Base-by-base conservation (phyloP, 2,888 invertebrate species). In the Synanthedon formicaeformis region DNA sequence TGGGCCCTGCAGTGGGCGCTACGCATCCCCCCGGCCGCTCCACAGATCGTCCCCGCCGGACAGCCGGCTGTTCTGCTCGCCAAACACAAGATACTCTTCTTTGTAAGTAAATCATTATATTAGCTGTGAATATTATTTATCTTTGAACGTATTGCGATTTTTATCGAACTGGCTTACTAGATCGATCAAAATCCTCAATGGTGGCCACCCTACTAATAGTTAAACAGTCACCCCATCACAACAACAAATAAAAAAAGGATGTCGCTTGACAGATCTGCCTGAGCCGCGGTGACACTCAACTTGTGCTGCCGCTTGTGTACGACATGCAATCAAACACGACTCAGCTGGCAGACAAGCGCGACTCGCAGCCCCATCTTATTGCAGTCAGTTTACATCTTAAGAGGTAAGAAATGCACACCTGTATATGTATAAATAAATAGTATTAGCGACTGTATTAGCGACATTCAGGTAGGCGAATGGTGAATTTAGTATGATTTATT, bases 1-100 rank as follows among this genome's bases (percentile, higher is more conserved):
- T 98, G 98, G 98, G 90, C 92, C 50, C 93, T 97, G 54, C 96
- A 96, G 78, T 94, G 96, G 92, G 96, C 97, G 80, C 90, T 98
- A 72, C 91, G 97, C 54, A 94, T 97, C 64, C 97, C 98, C 55
- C 97, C 97, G 59, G 93, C 95, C 45, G 93, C 94, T 40, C 92
- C 93, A 13, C 95, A 93, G 52, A 94, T 97, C 64, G 94, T 96
- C 61, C 96, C 97, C n/a, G 93, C 93, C 53, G 97, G 97, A 8
- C 94, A 94, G 81, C 92, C 96, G 23, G 96, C 95, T 51, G 93
- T 97, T 62, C 89, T 96, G 55, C 92, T 95, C 60, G 93, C 94
- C 62, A 92, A 94, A 58, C 92, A 92, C 69, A 97, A 96, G 85
- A 95, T 98, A 68, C 89, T 98, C 4, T 95, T 98, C 83, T 97